Base-by-base conservation (phyloP, 1,140 invertebrate genomes). In the Plutomurus gul region DNA sequence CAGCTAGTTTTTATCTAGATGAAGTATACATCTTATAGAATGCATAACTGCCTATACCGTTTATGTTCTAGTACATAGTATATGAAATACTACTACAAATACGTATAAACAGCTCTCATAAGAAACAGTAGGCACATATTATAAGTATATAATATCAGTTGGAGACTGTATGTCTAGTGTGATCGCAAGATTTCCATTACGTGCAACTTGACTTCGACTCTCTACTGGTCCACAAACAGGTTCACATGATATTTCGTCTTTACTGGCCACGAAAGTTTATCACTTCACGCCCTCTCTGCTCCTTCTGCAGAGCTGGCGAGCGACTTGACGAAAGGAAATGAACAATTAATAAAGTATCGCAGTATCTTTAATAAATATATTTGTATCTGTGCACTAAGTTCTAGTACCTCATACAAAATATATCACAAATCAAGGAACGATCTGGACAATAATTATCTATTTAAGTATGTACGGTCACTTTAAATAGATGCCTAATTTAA, bases 261-360 rank as follows among this genome's bases (percentile, higher is more conserved):
- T 25, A 65, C 56, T 65, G 27, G 27, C 56, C 56, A 65, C 30
- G 56, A 65, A 65, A 65, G 56, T 65, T 65, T 65, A 65, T 65
- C 56, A 33, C 56, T 65, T 65, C 30, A 65, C 56, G 56, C 56
- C 56, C 56, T 65, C 56, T 65, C 56, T 65, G 36, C 56, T 65
- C 36, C 13, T 33, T 27, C 56, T n/a, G 13, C 25, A n/a, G 27
- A 65, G 56, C 30, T 65, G 51, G 51, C 22, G 25, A 27, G 27
- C 33, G 22, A 60, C 27, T 65, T 65, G 56, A 16, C 56, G 16
- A 30, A 30, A 51, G 47, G 25, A 51, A 18, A 51, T 10, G 47
- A 20, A 22, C 5, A 3, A 25, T 33, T 65, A n/a, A n/a, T n/a
- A n/a, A n/a, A n/a, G n/a, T n/a, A n/a, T n/a, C n/a, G n/a, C n/a